Evolutionary conservation across 2,888 invertebrate species (phyloP).

Genomic region (Phytoseiulus persimilis): DNA sequence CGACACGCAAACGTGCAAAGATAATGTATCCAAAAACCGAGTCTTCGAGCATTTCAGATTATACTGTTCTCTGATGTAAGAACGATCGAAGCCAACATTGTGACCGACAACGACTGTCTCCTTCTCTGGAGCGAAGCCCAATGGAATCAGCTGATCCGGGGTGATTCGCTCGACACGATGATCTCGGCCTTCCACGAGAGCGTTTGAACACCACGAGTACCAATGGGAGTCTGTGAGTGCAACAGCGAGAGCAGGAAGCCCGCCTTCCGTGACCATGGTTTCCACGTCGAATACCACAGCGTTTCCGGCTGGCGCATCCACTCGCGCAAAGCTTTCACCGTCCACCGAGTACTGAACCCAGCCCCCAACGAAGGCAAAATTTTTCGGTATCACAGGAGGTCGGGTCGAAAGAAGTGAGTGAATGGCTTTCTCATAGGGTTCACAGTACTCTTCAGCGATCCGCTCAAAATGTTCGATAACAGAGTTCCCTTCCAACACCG

Average conservation of each 20-base stretch:
- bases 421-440: constrained; percentile 63
- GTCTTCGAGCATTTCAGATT: constrained; percentile 61
- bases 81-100: constrained; percentile 88
- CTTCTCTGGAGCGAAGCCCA: constrained; percentile 56
- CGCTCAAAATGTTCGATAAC: constrained; percentile 77
- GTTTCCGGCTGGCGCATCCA: constrained; percentile 70
- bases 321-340: constrained; percentile 50
- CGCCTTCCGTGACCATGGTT: constrained; percentile 73
- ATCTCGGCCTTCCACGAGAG: constrained; percentile 50
- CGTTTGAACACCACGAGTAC: constrained; percentile 77
- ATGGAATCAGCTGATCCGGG: constrained; percentile 65
- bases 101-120: constrained; percentile 68
- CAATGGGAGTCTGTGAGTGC: constrained; percentile 76
- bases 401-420: constrained; percentile 55
- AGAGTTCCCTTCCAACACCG: constrained; percentile 64
- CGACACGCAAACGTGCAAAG: constrained; percentile 83
- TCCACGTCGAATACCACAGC: constrained; percentile 87
- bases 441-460: constrained; percentile 66
- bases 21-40: constrained; percentile 94
- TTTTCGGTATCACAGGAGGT: constrained; percentile 61
- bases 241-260: constrained; percentile 77
- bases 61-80: constrained; percentile 84
- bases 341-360: constrained; percentile 68
- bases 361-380: constrained; percentile 65
- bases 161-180: constrained; percentile 46